Base-by-base conservation (phyloP, 1,140 invertebrate species). In the Bombus waltoni region DNA sequence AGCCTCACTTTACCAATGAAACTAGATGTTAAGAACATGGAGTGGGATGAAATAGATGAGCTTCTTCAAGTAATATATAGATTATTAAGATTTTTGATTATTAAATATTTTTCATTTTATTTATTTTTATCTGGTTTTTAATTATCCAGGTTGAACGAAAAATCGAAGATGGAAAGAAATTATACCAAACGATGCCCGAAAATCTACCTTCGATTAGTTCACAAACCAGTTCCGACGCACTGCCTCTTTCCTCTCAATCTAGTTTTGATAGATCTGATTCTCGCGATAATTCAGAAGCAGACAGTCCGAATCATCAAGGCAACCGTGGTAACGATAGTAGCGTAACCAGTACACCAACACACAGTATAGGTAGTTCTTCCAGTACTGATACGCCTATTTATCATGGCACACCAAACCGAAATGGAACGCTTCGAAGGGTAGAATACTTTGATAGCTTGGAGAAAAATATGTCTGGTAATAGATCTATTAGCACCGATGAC, bases 181-280 rank as follows among this genome's bases (percentile, higher is more conserved):
- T 97, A 25, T 97, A 97, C 93, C 96, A 97, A 94, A 97, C 97
- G 5, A 97, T 97, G 96, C 97, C 97, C 1, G 95, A 96, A n/a
- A 96, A 95, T 92, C 91, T 97, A 70, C 96, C 96, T 5, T 97
- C 96, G 5, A 96, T 95, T 89, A 94, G 94, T 75, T 96, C 96
- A 87, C 93, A 95, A 87, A 95, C 95, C 86, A 95, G 91, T 82
- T 81, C 83, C 71, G 93, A 93, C 25, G 90, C 88, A 40, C 76
- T 92, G 81, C 87, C 90, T 38, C 87, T 92, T 84, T 93, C 92
- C 1, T 89, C 83, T 72, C 92, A 94, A 66, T 93, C 93, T 18
- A 94, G 88, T 80, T 84, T 88, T 10, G 92, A 94, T 65, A 87
- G 65, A 32, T 85, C 88, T 13, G 92, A 93, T 22, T 86, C 86